Evolutionary conservation across 2,113 vertebrate genomes (phyloP).

Genomic region (Rafetus swinhoei): DNA sequence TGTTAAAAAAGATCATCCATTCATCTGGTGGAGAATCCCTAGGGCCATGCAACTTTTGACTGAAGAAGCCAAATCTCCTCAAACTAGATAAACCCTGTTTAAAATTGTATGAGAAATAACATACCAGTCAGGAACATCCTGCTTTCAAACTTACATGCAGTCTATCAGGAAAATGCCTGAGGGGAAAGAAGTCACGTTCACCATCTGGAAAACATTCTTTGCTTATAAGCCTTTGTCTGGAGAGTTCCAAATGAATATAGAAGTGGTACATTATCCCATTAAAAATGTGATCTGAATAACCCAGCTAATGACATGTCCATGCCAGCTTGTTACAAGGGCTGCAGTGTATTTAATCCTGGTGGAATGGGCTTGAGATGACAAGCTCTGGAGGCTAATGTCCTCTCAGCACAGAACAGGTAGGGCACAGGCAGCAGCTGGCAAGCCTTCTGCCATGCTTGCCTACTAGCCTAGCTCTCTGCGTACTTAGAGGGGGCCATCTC

Average conservation of each 20-base stretch:
- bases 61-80: conserved; percentile 31
- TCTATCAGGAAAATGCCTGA: neutral
- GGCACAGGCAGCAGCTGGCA: neutral
- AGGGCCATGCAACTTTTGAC: conserved; percentile 11
- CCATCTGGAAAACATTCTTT: conserved; percentile 1
- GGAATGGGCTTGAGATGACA: neutral
- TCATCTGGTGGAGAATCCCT: neutral
- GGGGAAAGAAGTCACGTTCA: neutral
- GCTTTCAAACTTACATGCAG: neutral
- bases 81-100: neutral
- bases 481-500: neutral
- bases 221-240: neutral
- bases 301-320: neutral
- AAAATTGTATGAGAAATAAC: conserved; percentile 6
- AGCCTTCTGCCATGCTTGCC: neutral
- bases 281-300: neutral
- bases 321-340: neutral
- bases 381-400: neutral
- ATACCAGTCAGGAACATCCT: neutral
- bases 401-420: neutral
- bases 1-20: conserved; percentile 41
- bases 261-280: neutral
- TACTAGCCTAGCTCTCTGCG: neutral
- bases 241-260: neutral
- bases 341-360: neutral